Conservation (phyloP, 1,140 invertebrate genomes). For the Drosophila rhopaloa region DNA sequence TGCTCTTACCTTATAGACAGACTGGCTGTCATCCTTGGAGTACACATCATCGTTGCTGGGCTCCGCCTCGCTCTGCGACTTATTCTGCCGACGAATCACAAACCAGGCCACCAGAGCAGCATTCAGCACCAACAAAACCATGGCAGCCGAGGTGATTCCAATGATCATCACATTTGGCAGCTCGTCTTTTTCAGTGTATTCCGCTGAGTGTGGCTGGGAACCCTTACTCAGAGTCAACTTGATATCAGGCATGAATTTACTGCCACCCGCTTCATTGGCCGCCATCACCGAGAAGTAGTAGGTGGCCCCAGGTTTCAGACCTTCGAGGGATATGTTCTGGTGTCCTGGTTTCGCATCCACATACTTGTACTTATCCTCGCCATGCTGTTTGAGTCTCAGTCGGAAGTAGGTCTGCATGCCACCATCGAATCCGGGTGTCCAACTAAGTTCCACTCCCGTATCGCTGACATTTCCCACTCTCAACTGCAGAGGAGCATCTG, state of each 20-base stretch:
- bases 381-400: slow-evolving; percentile 87
- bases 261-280: slow-evolving; percentile 93
- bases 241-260: slow-evolving; percentile 91
- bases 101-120: slow-evolving; percentile 93
- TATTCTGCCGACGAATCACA: slow-evolving; percentile 88
- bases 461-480: slow-evolving; percentile 93
- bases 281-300: slow-evolving; percentile 96
- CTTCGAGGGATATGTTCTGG: slow-evolving; percentile 88
- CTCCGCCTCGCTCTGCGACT: slow-evolving; percentile 86
- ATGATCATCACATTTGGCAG: slow-evolving; percentile 92
- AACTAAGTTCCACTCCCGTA: slow-evolving; percentile 91
- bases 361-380: slow-evolving; percentile 88
- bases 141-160: slow-evolving; percentile 91
- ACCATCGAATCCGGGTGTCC: slow-evolving; percentile 97
- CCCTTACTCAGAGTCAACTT: slow-evolving; percentile 87
- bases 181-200: slow-evolving; percentile 88
- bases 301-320: slow-evolving; percentile 91
- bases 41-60: slow-evolving; percentile 93
- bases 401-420: slow-evolving; percentile 93
- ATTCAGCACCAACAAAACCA: slow-evolving; percentile 91
- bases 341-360: slow-evolving; percentile 92
- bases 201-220: slow-evolving; percentile 87
- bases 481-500: slow-evolving; percentile 92
- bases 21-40: slow-evolving; percentile 89
- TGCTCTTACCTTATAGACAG: slow-evolving; percentile 84